phyloP scores from a whole-genome alignment of 2,797 vertebrate genomes.

The Orestias chungarensis region DNA sequence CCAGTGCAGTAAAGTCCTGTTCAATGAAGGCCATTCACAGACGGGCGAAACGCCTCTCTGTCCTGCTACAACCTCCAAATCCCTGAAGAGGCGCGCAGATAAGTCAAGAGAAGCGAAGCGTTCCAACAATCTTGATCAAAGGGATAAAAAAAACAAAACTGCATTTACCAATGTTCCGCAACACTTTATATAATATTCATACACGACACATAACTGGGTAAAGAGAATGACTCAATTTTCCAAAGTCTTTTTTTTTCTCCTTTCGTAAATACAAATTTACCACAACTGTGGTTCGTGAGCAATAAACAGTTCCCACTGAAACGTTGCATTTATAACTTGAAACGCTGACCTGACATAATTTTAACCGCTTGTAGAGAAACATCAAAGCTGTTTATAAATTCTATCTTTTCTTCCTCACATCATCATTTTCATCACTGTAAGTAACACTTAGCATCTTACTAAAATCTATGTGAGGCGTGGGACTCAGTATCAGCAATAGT shows the following conservation, averaged over 20 bases:
- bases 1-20: constrained; percentile 56
- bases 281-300: not conserved
- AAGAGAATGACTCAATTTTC: constrained; percentile 56
- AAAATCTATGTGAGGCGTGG: not conserved
- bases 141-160: constrained; percentile 28
- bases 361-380: not conserved
- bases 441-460: not conserved
- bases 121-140: constrained; percentile 63
- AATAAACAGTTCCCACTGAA: not conserved
- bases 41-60: constrained; percentile 45
- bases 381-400: not conserved
- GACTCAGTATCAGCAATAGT: not conserved
- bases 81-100: constrained; percentile 46
- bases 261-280: not conserved
- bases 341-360: not conserved
- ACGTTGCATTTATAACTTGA: not conserved
- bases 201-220: constrained; percentile 39
- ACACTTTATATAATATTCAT: constrained; percentile 54
- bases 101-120: constrained; percentile 42
- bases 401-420: not conserved
- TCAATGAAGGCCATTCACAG: constrained; percentile 42
- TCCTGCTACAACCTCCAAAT: constrained; percentile 26
- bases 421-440: not conserved
- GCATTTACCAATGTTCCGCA: constrained; percentile 25
- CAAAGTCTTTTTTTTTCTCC: constrained; percentile 13